These are phyloP conservation scores for Drosophila nikananu DNA, from an alignment of 1,140 invertebrate genomes.

Conservation along the genomic window DNA sequence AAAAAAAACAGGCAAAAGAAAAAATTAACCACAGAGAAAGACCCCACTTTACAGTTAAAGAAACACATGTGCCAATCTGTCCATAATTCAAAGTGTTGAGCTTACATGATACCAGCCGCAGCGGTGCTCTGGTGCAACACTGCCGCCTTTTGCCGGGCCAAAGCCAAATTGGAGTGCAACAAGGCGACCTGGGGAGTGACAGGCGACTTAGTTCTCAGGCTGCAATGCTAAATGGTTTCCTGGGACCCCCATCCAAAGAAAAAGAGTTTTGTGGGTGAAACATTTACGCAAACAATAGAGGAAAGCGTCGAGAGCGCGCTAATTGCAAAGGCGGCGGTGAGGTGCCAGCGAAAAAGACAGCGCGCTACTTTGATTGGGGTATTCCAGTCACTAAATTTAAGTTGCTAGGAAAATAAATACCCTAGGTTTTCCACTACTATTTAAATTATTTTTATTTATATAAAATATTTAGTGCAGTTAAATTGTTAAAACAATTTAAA, in stretches of 20 bases:
- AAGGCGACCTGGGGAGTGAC: slow-evolving; percentile 64
- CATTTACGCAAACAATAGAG: slow-evolving; percentile 78
- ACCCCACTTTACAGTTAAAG: slow-evolving; percentile 36
- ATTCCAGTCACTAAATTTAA: neutral
- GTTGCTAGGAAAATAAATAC: neutral
- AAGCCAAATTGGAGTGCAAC: slow-evolving; percentile 56
- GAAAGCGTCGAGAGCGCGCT: slow-evolving; percentile 58
- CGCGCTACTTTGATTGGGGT: slow-evolving; percentile 2
- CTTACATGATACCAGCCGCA: slow-evolving; percentile 33
- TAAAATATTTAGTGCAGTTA: neutral
- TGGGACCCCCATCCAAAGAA: slow-evolving; percentile 28
- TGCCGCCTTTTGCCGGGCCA: slow-evolving; percentile 70
- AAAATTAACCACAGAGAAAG: slow-evolving; percentile 12
- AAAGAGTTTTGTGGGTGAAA: slow-evolving; percentile 51
- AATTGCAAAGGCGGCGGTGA: slow-evolving; percentile 51
- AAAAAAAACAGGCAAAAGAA: slow-evolving; percentile 1
- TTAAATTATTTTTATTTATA: neutral
- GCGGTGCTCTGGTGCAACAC: slow-evolving; percentile 25
- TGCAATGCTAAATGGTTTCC: slow-evolving; percentile 78
- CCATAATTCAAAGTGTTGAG: slow-evolving; percentile 67
- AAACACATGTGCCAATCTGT: slow-evolving; percentile 72
- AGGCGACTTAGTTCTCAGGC: slow-evolving; percentile 79
- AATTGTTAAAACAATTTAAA: too few species aligned
- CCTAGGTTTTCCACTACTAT: neutral
- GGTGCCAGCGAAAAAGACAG: slow-evolving; percentile 27